Percentiles rank a stretch among this genome's conserved stretches.
Evolutionary conservation across 2,888 invertebrate genomes (phyloP).

Genomic region (Leucoma salicis): DNA sequence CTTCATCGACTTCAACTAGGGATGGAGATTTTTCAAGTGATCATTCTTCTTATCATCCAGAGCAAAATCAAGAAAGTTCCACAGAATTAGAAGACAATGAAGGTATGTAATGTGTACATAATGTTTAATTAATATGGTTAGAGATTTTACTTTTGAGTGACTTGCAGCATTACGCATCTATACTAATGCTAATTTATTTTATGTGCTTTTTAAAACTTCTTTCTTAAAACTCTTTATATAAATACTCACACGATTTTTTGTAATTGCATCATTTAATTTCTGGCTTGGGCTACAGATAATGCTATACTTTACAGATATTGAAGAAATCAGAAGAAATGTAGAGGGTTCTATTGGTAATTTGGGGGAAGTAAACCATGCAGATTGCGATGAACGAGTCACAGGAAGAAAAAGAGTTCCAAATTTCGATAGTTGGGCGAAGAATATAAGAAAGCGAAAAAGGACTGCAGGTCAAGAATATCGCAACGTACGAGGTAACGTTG

Average conservation of each 20-base stretch:
- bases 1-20: constrained; percentile 14
- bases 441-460: constrained; percentile 8
- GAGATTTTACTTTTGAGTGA: constrained; percentile 1
- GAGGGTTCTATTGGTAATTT: constrained; percentile 14
- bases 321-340: constrained; percentile 7
- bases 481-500: constrained; percentile 13
- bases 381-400: constrained; percentile 17
- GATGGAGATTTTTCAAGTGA: constrained; percentile 20
- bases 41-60: constrained; percentile 20
- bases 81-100: constrained; percentile 15
- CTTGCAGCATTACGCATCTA: neutral
- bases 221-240: constrained; percentile 1
- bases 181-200: too few relatives aligned
- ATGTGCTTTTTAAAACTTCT: neutral
- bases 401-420: constrained; percentile 13
- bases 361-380: constrained; percentile 14
- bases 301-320: constrained; percentile 14
- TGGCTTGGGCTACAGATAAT: constrained; percentile 4
- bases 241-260: neutral
- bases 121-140: neutral
- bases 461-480: constrained; percentile 14
- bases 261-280: too few relatives aligned
- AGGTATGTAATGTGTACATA: constrained; percentile 10
- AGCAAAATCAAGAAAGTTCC: constrained; percentile 18
- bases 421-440: constrained; percentile 12